Percentiles rank a stretch among this genome's conserved stretches.
These are phyloP conservation scores for Luidia sarsii DNA, from an alignment of 53 echinoderm and acorn worm genomes.

Conservation along the genomic window DNA sequence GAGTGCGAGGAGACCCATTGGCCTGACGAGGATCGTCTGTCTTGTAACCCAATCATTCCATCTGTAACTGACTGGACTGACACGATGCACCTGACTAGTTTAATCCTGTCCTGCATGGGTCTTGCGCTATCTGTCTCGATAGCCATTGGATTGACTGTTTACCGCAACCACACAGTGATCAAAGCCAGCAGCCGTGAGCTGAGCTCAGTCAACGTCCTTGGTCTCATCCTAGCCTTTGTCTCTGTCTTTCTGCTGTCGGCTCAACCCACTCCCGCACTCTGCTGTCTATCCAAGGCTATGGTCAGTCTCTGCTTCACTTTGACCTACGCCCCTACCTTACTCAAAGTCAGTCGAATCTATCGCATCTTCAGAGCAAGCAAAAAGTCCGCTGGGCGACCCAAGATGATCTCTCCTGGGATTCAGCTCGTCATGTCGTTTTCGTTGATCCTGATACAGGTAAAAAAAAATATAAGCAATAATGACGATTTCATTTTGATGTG, in stretches of 20 bases:
- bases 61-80: background rate
- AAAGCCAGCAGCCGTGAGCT: constrained; percentile 70
- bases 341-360: constrained; percentile 36
- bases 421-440: constrained; percentile 27
- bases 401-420: constrained; percentile 37
- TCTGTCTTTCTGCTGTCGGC: constrained; percentile 9
- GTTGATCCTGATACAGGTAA: constrained; percentile 24
- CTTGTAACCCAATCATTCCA: constrained; percentile 19
- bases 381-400: constrained; percentile 54
- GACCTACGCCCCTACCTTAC: constrained; percentile 26
- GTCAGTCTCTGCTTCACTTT: constrained; percentile 32
- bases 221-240: constrained; percentile 46
- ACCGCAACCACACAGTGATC: constrained; percentile 55
- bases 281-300: constrained; percentile 8
- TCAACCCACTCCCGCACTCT: constrained; percentile 22
- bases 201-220: constrained; percentile 49
- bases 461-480: no score
- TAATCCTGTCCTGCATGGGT: constrained; percentile 28
- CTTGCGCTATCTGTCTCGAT: background rate
- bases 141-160: background rate
- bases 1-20: constrained; percentile 49
- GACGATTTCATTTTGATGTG: no score
- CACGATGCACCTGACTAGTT: constrained; percentile 9
- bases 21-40: constrained; percentile 12
- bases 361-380: constrained; percentile 54